Base-by-base conservation (phyloP, 1,140 invertebrate species). In the Cardiocondyla obscurior region DNA sequence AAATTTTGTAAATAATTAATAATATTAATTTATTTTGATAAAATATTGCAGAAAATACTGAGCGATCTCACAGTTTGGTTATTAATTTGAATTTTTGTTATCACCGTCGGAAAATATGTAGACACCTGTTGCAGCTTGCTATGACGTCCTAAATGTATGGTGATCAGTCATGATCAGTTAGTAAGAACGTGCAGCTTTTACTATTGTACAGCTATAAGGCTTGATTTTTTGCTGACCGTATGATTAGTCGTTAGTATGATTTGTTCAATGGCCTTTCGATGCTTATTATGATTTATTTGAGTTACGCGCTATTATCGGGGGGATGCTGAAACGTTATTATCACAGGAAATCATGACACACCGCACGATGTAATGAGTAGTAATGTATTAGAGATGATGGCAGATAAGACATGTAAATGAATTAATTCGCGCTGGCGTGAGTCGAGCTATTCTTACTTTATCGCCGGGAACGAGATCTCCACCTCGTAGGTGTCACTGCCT, bases 391-490 rank as follows among this genome's bases (percentile, higher is more conserved):
- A 42, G 42, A 82, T 86, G 73, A 85, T 74, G 49, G 60, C 62
- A 33, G 0, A 58, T 64, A 64, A 57, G 33, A 86, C 74, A 67
- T 87, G 57, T 81, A 88, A 82, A 81, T 88, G 64, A 49, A 55
- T 58, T 36, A 42, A 73, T 46, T 87, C 51, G 64, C 69, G 64
- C 62, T 84, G 62, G 53, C 65, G 30, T 84, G 81, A 85, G 81
- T 88, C 84, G 73, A 85, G 69, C 73, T 81, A 53, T 88, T 96
- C 97, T 97, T 97, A 98, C 97, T 97, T 98, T 95, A 98, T 96
- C 88, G 97, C 96, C 90, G 97, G 97, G 96, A 98, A 98, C 90
- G 97, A 96, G 92, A 98, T 97, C 94, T 98, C 97, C 91, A 98
- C 96, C 94, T 96, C 96, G 95, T 98, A 98, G 87, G 97, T 97